These are phyloP conservation scores for Drosophila pallidifrons DNA, from an alignment of 1,140 invertebrate genomes.

Conservation along the genomic window DNA sequence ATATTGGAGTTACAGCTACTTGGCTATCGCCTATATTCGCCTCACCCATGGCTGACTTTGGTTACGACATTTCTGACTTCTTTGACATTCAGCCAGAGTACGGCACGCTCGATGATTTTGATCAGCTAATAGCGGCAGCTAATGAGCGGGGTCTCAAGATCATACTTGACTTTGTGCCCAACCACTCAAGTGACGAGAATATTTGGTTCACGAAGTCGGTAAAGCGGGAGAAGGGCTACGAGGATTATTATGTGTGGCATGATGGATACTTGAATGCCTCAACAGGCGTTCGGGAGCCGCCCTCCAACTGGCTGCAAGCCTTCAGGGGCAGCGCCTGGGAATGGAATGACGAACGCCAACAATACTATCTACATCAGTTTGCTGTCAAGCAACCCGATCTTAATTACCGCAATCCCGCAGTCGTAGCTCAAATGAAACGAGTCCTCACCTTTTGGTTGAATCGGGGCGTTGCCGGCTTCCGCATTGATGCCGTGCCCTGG, in stretches of 20 bases:
- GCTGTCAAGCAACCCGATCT: conserved; percentile 88
- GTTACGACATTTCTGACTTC: conserved; percentile 90
- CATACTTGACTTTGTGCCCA: conserved; percentile 86
- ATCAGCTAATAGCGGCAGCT: conserved; percentile 87
- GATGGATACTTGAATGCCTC: conserved; percentile 84
- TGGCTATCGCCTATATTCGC: conserved; percentile 91
- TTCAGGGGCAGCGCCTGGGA: conserved; percentile 88
- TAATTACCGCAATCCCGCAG: conserved; percentile 88
- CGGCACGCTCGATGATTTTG: conserved; percentile 91
- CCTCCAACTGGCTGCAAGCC: conserved; percentile 89
- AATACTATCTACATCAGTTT: conserved; percentile 90
- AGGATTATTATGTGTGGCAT: conserved; percentile 91
- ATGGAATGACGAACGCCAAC: conserved; percentile 86
- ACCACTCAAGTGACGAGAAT: conserved; percentile 90
- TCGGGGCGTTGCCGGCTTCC: conserved; percentile 91
- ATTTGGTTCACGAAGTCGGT: conserved; percentile 90
- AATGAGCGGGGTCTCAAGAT: conserved; percentile 84
- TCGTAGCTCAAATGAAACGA: conserved; percentile 89
- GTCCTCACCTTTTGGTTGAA: conserved; percentile 91
- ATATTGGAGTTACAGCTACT: conserved; percentile 87
- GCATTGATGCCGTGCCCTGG: conserved; percentile 88
- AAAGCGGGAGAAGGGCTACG: conserved; percentile 86
- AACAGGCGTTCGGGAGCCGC: conserved; percentile 83
- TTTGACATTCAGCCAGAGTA: conserved; percentile 90
- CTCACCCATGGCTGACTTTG: conserved; percentile 89